These are phyloP conservation scores for Pipistrellus pipistrellus DNA, from an alignment of 2,797 vertebrate species.

Conservation along the genomic window DNA sequence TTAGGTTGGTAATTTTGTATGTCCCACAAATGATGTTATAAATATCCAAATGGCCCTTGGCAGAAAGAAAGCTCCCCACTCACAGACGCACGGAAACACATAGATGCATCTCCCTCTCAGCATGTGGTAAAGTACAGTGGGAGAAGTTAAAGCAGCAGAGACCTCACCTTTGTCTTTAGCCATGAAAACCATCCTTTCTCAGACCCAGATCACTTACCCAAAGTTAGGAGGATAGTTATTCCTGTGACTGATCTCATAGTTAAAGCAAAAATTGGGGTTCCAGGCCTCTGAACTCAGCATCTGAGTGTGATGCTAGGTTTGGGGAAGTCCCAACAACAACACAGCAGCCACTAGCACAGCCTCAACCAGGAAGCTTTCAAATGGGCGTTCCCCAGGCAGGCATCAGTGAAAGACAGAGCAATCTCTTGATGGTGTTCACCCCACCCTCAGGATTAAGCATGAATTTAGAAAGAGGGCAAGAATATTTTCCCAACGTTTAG, in stretches of 20 bases:
- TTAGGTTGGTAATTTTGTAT: no score
- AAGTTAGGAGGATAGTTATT: conserved; percentile 42
- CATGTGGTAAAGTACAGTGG: not conserved
- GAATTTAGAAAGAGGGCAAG: conserved; percentile 7
- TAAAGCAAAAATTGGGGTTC: not conserved
- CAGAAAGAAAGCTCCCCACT: no score
- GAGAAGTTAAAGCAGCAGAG: not conserved
- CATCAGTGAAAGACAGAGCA: not conserved
- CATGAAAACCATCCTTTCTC: not conserved
- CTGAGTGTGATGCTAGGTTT: not conserved
- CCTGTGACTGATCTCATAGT: conserved; percentile 48
- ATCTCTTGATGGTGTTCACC: not conserved
- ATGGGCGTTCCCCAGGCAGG: not conserved
- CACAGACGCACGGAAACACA: not conserved
- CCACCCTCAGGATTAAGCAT: not conserved
- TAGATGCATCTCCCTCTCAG: not conserved
- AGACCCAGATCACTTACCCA: conserved; percentile 47
- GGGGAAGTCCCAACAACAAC: not conserved
- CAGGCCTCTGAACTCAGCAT: not conserved
- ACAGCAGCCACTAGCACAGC: not conserved
- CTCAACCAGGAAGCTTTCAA: not conserved
- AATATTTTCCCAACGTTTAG: not conserved
- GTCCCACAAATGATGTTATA: no score
- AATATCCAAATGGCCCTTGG: no score
- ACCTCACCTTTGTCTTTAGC: not conserved